phyloP scores from a whole-genome alignment of 2,797 vertebrate species.

The Enteromius afrohamiltoni region DNA sequence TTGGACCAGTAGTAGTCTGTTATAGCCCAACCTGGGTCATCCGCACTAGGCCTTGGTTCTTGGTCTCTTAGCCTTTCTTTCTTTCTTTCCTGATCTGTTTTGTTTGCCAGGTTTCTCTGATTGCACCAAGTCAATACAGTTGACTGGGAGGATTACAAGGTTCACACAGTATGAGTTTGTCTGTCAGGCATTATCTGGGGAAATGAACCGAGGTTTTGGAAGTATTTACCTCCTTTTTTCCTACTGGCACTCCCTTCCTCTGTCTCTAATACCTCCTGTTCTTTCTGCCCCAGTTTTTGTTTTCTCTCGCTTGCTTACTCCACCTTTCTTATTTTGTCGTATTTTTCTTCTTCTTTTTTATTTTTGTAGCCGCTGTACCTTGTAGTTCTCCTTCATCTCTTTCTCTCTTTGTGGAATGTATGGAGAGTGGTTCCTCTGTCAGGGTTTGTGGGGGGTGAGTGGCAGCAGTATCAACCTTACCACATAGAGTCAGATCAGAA shows the following conservation, averaged over 20 bases:
- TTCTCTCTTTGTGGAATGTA: conserved; percentile 62
- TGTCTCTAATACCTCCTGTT: conserved; percentile 45
- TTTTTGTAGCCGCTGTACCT: conserved; percentile 55
- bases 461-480: conserved; percentile 71
- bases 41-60: conserved; percentile 53
- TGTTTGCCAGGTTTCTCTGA: conserved; percentile 51
- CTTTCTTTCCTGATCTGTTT: neutral
- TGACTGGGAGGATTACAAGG: conserved; percentile 61
- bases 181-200: conserved; percentile 62
- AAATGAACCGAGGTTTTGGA: conserved; percentile 64
- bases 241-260: conserved; percentile 53
- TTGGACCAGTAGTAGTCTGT: conserved; percentile 67
- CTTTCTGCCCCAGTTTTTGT: conserved; percentile 7
- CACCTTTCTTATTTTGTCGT: neutral
- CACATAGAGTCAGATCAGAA: conserved; percentile 75
- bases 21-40: conserved; percentile 63
- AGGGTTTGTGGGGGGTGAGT: conserved; percentile 74
- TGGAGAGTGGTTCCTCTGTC: conserved; percentile 73
- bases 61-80: neutral
- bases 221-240: conserved; percentile 53
- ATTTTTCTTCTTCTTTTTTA: conserved; percentile 32
- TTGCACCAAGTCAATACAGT: conserved; percentile 58
- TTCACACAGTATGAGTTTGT: conserved; percentile 63
- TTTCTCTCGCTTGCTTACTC: conserved; percentile 18
- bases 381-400: conserved; percentile 50